phyloP scores from a whole-genome alignment of 2,888 invertebrate genomes.

The Ceramica pisi region DNA sequence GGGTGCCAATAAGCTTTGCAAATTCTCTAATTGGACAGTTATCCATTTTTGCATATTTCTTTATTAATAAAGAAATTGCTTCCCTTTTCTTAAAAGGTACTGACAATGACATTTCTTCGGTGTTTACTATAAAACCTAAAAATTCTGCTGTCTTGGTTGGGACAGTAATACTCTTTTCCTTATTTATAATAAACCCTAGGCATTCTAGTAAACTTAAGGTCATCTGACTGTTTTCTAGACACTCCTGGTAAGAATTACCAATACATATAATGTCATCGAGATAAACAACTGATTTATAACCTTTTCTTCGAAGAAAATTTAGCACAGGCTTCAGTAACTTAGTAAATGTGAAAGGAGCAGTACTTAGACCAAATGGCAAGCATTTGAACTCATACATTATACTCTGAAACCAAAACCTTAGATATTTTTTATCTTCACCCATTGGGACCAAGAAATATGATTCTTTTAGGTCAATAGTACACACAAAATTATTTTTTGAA shows the following conservation, averaged over 20 bases:
- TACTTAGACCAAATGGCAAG: not conserved
- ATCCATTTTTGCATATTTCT: not conserved
- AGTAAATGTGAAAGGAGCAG: no score
- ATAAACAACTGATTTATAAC: not conserved
- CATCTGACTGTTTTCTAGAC: not conserved
- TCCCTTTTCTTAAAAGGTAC: no score
- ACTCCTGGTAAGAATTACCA: not conserved
- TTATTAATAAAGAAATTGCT: no score
- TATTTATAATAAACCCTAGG: no score
- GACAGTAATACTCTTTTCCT: no score
- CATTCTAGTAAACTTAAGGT: conserved; percentile 3
- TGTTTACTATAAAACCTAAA: no score
- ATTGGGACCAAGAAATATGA: no score
- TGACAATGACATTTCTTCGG: no score
- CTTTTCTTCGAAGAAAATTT: not conserved
- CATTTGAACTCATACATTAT: not conserved
- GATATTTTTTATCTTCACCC: conserved; percentile 8
- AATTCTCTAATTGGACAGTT: conserved; percentile 1
- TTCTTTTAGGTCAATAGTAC: no score
- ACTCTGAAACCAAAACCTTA: conserved; percentile 3
- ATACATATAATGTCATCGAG: conserved; percentile 7
- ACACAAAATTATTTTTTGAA: no score
- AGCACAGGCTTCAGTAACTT: not conserved
- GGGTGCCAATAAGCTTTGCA: conserved; percentile 2
- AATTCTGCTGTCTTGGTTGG: no score